Evolutionary conservation across 1,140 invertebrate species (phyloP), one percentile per base, ranked within the genome.

Genomic region (Orchestia grillus): DNA sequence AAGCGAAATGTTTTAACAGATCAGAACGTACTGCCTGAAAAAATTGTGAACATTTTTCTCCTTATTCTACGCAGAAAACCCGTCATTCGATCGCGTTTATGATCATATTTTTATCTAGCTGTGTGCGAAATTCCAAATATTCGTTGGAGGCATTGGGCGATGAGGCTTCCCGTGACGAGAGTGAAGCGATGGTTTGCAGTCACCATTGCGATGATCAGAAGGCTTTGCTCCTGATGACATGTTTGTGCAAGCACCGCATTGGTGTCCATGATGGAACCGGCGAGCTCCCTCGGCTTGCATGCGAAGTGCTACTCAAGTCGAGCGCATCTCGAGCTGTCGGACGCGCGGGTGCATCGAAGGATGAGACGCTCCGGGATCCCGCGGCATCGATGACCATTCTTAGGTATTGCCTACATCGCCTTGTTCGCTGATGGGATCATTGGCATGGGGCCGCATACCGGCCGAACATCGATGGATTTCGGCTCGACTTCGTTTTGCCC

Each of bases 221-320:
- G 88, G 88, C 88, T 90, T 90, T 90, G 88, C n/a, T 90, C 88
- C 88, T 90, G 88, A 90, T 90, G 88, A 90, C 88, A 90, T 90
- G 88, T 90, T 90, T 90, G 88, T 41, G n/a, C 41, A 90, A 90
- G 88, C 42, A 28, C 88, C 88, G 88, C 88, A 90, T 90, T 90
- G 42, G 88, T 44, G 88, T 90, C 88, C 88, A 90, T 90, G 88
- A 90, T 90, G 88, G 88, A 90, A 28, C 88, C 43, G 88, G 88
- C 28, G 88, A 90, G 88, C 92, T 94, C 40, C 43, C 92, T 47
- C 92, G 44, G 43, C 19, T 44, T 94, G 92, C 92, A 94, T 94
- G 19, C 8, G 92, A 94, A 94, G 41, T 94, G 92, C 92, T 94
- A 44, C 92, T 94, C 92, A 94, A 15, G 36, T 11, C 92, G 92